phyloP scores from a whole-genome alignment of 1,140 invertebrate genomes.

The Probaryconus sp. region DNA sequence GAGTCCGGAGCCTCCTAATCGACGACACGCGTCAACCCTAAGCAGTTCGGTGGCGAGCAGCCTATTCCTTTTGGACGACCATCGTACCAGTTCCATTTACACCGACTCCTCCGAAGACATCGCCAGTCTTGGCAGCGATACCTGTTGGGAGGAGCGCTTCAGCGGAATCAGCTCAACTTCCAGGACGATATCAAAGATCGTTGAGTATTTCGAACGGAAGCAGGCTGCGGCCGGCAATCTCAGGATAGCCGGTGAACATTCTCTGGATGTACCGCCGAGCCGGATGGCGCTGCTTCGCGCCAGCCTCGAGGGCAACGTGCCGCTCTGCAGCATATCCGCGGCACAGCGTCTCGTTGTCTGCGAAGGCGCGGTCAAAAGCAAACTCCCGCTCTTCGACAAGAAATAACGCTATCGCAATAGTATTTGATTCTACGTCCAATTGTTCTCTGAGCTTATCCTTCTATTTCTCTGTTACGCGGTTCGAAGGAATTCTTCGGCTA shows the following conservation, averaged over 20 bases:
- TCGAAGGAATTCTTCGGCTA: not conserved
- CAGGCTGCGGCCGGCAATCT: conserved; percentile 69
- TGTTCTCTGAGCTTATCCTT: not conserved
- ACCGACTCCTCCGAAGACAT: conserved; percentile 92
- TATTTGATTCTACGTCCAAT: not conserved
- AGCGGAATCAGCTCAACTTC: conserved; percentile 80
- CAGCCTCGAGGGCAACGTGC: conserved; percentile 71
- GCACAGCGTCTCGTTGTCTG: conserved; percentile 85
- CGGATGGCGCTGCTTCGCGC: conserved; percentile 71
- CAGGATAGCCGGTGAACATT: conserved; percentile 66
- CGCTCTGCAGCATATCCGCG: conserved; percentile 72
- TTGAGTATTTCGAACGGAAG: conserved; percentile 92
- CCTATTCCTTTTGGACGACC: conserved; percentile 81
- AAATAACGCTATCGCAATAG: conserved; percentile 75
- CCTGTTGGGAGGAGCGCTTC: conserved; percentile 83
- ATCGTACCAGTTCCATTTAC: conserved; percentile 89
- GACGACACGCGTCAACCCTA: conserved; percentile 77
- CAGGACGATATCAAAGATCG: conserved; percentile 88
- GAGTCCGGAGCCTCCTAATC: conserved; percentile 76
- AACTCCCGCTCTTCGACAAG: conserved; percentile 91
- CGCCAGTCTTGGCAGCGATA: conserved; percentile 86
- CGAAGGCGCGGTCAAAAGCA: conserved; percentile 89
- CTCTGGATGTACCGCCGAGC: conserved; percentile 64
- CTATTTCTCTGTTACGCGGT: not conserved
- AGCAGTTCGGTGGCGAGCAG: conserved; percentile 81